phyloP scores from a whole-genome alignment of 2,113 vertebrate species.

The Syngnathoides biaculeatus region DNA sequence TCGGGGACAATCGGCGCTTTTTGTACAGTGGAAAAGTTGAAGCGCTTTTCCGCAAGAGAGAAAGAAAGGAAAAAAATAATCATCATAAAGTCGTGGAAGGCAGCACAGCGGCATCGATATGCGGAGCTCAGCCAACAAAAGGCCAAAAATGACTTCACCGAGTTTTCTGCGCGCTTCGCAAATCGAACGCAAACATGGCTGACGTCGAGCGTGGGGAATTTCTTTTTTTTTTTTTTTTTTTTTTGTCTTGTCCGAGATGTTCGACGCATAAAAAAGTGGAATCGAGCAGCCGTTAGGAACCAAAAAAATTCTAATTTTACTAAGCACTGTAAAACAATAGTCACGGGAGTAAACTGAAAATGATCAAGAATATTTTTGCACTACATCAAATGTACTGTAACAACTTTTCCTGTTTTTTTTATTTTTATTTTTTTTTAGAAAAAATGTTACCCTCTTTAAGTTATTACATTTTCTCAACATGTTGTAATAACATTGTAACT shows the following conservation, averaged over 20 bases:
- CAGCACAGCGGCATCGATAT: not conserved
- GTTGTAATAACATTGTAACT: too few species aligned
- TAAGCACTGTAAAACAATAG: too few species aligned
- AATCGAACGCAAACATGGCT: not conserved
- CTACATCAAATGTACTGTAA: too few species aligned
- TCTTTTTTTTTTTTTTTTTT: too few species aligned
- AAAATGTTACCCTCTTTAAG: too few species aligned
- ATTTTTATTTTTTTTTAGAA: too few species aligned
- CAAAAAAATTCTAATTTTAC: too few species aligned
- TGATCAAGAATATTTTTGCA: too few species aligned
- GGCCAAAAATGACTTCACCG: not conserved
- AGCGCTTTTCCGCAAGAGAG: not conserved
- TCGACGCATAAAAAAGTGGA: not conserved
- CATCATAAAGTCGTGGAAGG: not conserved
- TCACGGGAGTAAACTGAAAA: too few species aligned
- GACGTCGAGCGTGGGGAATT: not conserved
- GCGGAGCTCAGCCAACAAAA: not conserved
- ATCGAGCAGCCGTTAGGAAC: not conserved
- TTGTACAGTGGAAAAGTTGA: constrained; percentile 5
- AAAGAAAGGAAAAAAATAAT: not conserved
- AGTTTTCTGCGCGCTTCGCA: not conserved
- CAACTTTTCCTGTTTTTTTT: too few species aligned
- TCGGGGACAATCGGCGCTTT: constrained; percentile 9
- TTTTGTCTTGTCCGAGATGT: not conserved
- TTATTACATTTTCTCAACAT: too few species aligned